A percentile compares a stretch with the other conserved stretches of the same genome.
Conservation (phyloP, 2,113 vertebrate genomes). For the Grus americana region DNA sequence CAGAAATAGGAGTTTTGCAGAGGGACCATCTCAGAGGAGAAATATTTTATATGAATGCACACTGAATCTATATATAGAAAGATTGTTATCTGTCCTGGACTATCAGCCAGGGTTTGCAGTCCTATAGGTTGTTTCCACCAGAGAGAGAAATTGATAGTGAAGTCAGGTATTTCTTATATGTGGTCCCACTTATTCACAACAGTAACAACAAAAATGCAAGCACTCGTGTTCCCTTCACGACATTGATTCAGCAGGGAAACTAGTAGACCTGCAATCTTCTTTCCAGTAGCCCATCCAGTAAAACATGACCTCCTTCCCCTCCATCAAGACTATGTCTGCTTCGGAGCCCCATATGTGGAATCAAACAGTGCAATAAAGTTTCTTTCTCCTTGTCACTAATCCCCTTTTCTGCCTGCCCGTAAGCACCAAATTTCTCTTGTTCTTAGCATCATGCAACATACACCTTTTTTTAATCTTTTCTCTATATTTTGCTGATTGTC, state of each 20-base stretch:
- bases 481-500: background rate
- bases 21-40: background rate
- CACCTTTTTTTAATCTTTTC: background rate
- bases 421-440: background rate
- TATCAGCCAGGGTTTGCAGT: background rate
- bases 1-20: constrained; percentile 3
- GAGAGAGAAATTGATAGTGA: background rate
- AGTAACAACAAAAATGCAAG: background rate
- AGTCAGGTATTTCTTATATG: background rate
- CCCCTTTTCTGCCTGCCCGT: background rate
- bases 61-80: background rate
- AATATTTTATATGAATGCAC: background rate
- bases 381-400: background rate
- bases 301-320: background rate
- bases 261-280: background rate
- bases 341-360: background rate
- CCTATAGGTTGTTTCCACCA: background rate
- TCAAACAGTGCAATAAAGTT: background rate
- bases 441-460: background rate
- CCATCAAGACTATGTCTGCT: background rate
- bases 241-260: background rate
- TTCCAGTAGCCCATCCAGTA: background rate
- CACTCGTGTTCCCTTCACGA: background rate
- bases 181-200: background rate
- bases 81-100: background rate